Percentiles rank a stretch among this genome's conserved stretches.
Conservation (phyloP, 2,113 vertebrate species). For the Cryptotis parvus region DNA sequence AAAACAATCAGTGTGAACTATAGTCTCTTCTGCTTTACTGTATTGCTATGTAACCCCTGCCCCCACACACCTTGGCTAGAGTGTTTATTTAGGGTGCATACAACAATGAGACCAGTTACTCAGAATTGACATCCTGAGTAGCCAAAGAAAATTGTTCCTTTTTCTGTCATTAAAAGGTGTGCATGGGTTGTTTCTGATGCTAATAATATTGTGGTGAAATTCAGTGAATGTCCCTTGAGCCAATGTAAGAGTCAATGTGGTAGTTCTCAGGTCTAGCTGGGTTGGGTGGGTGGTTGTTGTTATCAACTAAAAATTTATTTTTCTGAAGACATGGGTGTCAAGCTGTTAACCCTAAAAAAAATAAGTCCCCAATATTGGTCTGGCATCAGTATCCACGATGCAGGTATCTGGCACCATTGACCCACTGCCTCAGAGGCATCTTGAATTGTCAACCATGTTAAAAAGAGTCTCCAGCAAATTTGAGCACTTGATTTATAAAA, state of each 20-base stretch:
- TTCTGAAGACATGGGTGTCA: background rate
- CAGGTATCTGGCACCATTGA: background rate
- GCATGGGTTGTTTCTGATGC: background rate
- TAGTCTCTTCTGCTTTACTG: background rate
- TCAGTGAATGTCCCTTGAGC: background rate
- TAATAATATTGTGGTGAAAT: no score
- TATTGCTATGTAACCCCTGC: no score
- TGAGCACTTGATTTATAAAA: background rate
- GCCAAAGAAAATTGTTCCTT: slow-evolving; percentile 40
- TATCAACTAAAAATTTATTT: background rate
- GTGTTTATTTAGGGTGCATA: slow-evolving; percentile 42
- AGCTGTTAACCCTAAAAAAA: background rate
- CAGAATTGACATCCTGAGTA: slow-evolving; percentile 31
- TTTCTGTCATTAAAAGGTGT: background rate
- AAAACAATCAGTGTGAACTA: background rate
- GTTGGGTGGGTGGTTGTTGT: background rate
- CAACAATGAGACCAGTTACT: slow-evolving; percentile 35
- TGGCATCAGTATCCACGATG: background rate
- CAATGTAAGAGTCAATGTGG: background rate
- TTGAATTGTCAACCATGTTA: accelerated
- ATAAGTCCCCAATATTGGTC: background rate
- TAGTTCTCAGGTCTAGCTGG: background rate
- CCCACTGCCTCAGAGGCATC: background rate
- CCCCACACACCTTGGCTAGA: background rate
- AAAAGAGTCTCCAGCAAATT: background rate